Percentiles rank a stretch among this genome's conserved stretches.
phyloP scores from a whole-genome alignment of 1,140 invertebrate genomes.

The Phenacoccus solenopsis region DNA sequence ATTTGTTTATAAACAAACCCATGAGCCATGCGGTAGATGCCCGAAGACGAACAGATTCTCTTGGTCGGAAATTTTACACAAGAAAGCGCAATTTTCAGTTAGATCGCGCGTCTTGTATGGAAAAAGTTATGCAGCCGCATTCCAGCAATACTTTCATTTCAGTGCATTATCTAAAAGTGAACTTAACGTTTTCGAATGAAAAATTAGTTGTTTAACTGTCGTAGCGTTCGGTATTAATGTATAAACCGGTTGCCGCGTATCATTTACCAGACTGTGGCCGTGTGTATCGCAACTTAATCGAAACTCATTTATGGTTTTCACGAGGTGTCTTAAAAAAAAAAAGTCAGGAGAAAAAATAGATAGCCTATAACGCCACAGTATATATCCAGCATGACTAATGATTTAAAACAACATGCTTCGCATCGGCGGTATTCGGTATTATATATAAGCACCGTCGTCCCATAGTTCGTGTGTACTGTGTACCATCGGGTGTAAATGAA shows the following conservation, averaged over 20 bases:
- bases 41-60: too few relatives aligned
- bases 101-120: neutral
- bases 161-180: slow-evolving; percentile 2
- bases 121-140: neutral
- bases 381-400: slow-evolving; percentile 6
- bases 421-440: neutral
- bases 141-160: too few relatives aligned
- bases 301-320: slow-evolving; percentile 15
- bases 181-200: slow-evolving; percentile 6
- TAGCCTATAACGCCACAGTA: neutral
- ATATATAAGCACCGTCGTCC: neutral
- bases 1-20: too few relatives aligned
- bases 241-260: slow-evolving; percentile 11
- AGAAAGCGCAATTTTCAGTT: neutral
- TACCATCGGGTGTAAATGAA: neutral
- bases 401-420: slow-evolving; percentile 12
- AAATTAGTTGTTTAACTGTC: slow-evolving; percentile 14
- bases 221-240: slow-evolving; percentile 7
- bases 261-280: neutral
- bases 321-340: slow-evolving; percentile 4
- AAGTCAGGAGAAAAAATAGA: neutral
- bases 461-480: neutral
- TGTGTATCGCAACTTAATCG: slow-evolving; percentile 13
- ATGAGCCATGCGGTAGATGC: too few relatives aligned
- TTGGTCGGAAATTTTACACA: too few relatives aligned